phyloP scores from a whole-genome alignment of 2,797 vertebrate species.

The Austrolebias charrua region DNA sequence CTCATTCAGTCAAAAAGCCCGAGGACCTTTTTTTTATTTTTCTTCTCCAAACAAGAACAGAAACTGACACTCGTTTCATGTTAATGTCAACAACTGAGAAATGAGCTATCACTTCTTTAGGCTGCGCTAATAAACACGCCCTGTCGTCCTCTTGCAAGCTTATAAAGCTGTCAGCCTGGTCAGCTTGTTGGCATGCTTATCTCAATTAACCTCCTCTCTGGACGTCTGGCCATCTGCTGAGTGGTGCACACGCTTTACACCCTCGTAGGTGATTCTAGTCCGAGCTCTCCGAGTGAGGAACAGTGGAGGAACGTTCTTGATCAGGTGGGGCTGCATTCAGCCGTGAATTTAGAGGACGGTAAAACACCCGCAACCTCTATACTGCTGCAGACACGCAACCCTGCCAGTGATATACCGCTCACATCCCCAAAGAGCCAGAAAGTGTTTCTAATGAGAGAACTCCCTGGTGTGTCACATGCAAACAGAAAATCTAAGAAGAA shows the following conservation, averaged over 20 bases:
- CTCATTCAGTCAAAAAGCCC: not conserved
- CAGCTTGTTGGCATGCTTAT: constrained; percentile 74
- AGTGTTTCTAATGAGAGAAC: constrained; percentile 58
- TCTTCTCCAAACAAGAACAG: constrained; percentile 10
- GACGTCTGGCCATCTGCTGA: constrained; percentile 77
- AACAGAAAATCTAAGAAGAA: constrained; percentile 48
- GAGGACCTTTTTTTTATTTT: constrained; percentile 2
- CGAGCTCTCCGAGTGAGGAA: constrained; percentile 48
- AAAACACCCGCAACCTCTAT: constrained; percentile 56
- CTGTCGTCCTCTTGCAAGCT: constrained; percentile 60
- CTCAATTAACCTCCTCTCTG: constrained; percentile 73
- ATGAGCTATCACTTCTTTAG: constrained; percentile 22
- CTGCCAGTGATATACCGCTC: constrained; percentile 41
- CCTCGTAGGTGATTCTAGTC: constrained; percentile 58
- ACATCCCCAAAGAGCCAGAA: constrained; percentile 53
- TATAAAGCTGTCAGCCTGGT: constrained; percentile 73
- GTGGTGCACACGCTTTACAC: constrained; percentile 30
- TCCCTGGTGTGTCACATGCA: constrained; percentile 56
- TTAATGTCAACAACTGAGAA: constrained; percentile 11
- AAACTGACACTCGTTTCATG: not conserved
- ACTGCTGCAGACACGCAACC: constrained; percentile 53
- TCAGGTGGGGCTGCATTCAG: constrained; percentile 57
- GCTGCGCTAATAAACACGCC: constrained; percentile 44
- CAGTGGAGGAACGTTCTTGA: constrained; percentile 66
- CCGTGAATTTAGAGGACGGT: constrained; percentile 67